Percentiles rank a stretch among this genome's conserved stretches.
Conservation (phyloP, 2,797 vertebrate genomes). For the Pipistrellus pipistrellus region DNA sequence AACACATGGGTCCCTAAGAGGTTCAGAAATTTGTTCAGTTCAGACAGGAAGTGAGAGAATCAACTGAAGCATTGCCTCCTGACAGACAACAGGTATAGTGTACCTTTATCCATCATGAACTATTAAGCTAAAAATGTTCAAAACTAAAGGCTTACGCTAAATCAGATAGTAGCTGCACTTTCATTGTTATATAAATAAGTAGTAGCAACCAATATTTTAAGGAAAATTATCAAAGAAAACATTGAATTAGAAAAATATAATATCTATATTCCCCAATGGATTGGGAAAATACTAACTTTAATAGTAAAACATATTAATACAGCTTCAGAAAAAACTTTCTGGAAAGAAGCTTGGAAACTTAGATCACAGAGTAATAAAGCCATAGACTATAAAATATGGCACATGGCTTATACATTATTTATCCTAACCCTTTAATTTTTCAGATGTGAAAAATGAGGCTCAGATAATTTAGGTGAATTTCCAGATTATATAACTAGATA, state of each 20-base stretch:
- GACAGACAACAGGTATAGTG: not conserved
- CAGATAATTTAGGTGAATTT: constrained; percentile 31
- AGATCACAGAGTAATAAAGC: constrained; percentile 5
- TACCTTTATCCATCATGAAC: not conserved
- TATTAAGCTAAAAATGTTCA: not conserved
- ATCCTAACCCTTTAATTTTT: constrained; percentile 66
- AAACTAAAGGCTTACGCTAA: not conserved
- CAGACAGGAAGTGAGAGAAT: not conserved
- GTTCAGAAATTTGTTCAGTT: not conserved
- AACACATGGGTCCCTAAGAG: not conserved
- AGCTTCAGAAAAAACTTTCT: constrained; percentile 25
- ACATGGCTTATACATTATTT: constrained; percentile 45
- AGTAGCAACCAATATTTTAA: not conserved
- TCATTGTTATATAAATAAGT: not conserved
- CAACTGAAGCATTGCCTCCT: not conserved
- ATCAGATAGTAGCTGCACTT: not conserved
- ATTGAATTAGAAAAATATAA: not conserved
- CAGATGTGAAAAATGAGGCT: constrained; percentile 49
- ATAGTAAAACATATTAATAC: not conserved
- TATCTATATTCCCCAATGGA: not conserved
- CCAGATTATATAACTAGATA: constrained; percentile 29
- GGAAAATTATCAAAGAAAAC: constrained; percentile 8
- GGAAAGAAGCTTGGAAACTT: not conserved
- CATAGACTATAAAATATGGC: not conserved
- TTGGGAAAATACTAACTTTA: constrained; percentile 31